Base-by-base conservation (phyloP, 2,888 invertebrate species). In the Zygothrica quintamaculata region DNA sequence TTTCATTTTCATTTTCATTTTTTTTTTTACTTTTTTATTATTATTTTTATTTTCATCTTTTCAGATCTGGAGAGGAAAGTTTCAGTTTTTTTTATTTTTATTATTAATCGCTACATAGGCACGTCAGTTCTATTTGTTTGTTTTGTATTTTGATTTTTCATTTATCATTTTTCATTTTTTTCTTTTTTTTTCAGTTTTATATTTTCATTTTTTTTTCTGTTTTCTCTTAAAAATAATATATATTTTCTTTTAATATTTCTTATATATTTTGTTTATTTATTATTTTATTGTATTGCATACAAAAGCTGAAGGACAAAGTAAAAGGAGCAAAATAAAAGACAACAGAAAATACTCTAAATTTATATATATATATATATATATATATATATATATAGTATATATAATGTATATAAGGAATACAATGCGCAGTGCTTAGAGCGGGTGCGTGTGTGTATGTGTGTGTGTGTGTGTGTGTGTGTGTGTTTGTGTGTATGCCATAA, bases 121-220 rank as follows among this genome's bases (percentile, higher is more conserved):
- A 81, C 81, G 84, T 84, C 86, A 86, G 86, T 81, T 81, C 86
- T 81, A 81, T 86, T 81, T 86, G 84, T 84, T 77, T 64, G 67
- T 76, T n/a, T 58, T 31, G 47, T 53, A 12, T 70, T 65, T 37
- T 44, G 11, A 6, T 36, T 42, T 59, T 59, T 56, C 13, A 56
- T 65, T 11, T 47, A n/a, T n/a, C n/a, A n/a, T 51, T 15, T 25
- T 57, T 3, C 51, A 44, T 37, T 31, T 51, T 37, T 29, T 44
- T 22, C 44, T 43, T 7, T 15, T 29, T 25, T 39, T 33, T 44
- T 4, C 8, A 26, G 3, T 51, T 57, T 59, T 56, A 52, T 51
- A 58, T 6, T 6, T 71, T 62, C n/a, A 46, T 55, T 39, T 8
- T 48, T 48, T 16, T 37, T 26, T 37, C 12, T 2, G 4, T 16